Evolutionary conservation across 2,113 vertebrate species (phyloP).

Genomic region (Clarias magur): DNA sequence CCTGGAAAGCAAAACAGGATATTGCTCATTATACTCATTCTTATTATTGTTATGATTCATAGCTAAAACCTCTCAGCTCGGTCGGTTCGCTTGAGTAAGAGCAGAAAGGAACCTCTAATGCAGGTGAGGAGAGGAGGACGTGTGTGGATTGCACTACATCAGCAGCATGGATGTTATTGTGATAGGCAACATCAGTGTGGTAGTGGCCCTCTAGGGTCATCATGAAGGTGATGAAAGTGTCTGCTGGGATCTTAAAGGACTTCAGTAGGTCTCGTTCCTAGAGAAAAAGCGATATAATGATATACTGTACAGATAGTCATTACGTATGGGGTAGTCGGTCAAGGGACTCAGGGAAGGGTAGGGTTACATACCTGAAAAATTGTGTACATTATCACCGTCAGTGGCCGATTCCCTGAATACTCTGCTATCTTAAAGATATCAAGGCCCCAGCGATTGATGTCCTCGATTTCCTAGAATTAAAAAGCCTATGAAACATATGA

Average conservation of each 20-base stretch:
- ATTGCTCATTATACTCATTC: neutral
- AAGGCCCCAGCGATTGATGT: slow-evolving; percentile 87
- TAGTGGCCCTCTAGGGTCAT: slow-evolving; percentile 93
- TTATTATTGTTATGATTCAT: neutral
- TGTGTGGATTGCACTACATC: slow-evolving; percentile 92
- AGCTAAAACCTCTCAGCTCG: neutral
- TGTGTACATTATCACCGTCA: slow-evolving; percentile 87
- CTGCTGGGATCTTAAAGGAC: slow-evolving; percentile 83
- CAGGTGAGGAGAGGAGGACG: slow-evolving; percentile 85
- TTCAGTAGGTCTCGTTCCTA: slow-evolving; percentile 91
- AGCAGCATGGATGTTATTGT: slow-evolving; percentile 91
- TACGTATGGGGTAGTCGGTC: no score
- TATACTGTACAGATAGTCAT: neutral
- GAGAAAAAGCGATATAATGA: neutral
- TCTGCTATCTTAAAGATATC: slow-evolving; percentile 87
- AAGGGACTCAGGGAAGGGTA: neutral
- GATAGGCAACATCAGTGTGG: slow-evolving; percentile 84
- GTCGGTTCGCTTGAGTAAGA: neutral
- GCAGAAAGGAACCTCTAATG: slow-evolving; percentile 77
- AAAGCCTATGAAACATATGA: neutral
- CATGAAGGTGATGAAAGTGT: slow-evolving; percentile 88
- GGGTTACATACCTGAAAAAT: slow-evolving; percentile 86
- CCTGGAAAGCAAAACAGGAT: slow-evolving; percentile 61
- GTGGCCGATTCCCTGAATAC: slow-evolving; percentile 83
- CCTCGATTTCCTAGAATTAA: slow-evolving; percentile 81